Evolutionary conservation across 1,140 invertebrate species (phyloP), one percentile per base, ranked within the genome.

Genomic region (Philaenus spumarius): DNA sequence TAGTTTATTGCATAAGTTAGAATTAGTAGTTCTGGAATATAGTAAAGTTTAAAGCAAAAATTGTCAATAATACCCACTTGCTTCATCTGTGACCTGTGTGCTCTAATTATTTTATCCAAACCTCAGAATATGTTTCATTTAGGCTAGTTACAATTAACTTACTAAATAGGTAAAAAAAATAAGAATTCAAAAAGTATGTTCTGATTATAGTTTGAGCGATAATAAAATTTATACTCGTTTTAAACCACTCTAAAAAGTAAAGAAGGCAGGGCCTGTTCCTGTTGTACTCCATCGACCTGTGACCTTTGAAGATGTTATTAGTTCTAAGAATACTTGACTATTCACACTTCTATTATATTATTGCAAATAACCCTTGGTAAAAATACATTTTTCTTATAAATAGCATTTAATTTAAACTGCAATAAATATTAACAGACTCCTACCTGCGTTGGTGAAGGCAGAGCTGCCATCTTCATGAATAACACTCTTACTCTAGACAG

Each of bases 401-500:
- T 12, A 52, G 30, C 42, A 39, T 46, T 48, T 52, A 43, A 55
- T 37, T 60, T 46, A 57, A 57, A 19, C 54, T 40, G 60, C 63
- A 23, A 57, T 55, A 62, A 67, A 66, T 61, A 61, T 50, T 15
- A 40, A 42, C 40, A 63, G 42, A 61, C 59, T 65, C 63, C 65
- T 81, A 83, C 81, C 80, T 82, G 80, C 69, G 80, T 82, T 72
- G 81, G 81, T 75, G 81, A 82, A 73, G 80, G 82, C 79, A 83
- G 77, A 69, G 80, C 77, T 78, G 82, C 82, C 82, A 83, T 83
- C 77, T 82, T 82, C 57, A 42, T 52, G 17, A 47, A 23, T 53
- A 59, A 42, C 53, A 30, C 23, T 30, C 48, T n/a, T 26, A 7
- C 43, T 20, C 7, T 20, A 19, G 17, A 22, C 43, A 19, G 11